Evolutionary conservation across 2,888 invertebrate genomes (phyloP), one percentile per base, ranked within the genome.

Genomic region (Osmoderma eremita): DNA sequence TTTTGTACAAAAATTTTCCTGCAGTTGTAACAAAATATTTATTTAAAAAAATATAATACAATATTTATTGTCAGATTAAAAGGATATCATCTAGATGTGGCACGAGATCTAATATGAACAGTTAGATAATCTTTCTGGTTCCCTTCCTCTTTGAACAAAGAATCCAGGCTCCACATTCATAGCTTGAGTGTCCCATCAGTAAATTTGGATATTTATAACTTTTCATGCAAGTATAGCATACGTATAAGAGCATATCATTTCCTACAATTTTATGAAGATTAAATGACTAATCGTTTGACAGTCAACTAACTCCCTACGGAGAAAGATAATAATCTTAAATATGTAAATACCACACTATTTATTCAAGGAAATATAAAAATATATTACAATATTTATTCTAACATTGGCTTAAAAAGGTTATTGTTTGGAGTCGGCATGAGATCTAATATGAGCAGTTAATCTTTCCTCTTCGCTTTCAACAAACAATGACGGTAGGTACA

Each of bases 401-500:
- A n/a, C n/a, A n/a, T n/a, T n/a, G n/a, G 10, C 5, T 6, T 50
- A 12, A 50, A 45, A 3, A 45, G 15, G 36, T 30, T 45, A 48
- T 12, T 18, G 30, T 5, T 61, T 45, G 6, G 30, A 39, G 50
- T 63, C 39, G 4, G 42, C 22, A 17, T 64, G 63, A 17, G 24
- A 24, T 18, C 45, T 51, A 8, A 71, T 45, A 39, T 70, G 70
- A 51, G 51, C 65, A 42, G 48, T 42, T 18, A 68, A 54, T 70
- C 68, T 56, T 70, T 70, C 51, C 71, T 67, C 30, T 70, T 72
- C 48, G 68, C 62, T 67, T 64, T 68, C 22, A 69, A 72, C 15
- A 36, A 13, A 42, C 71, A 72, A 12, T 61, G 39, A 8, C 66
- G 53, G 42, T 66, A 54, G 5, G 77, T 72, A 65, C 79, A 80